These are phyloP conservation scores for Stegodyphus dumicola DNA, from an alignment of 1,140 invertebrate species.

Conservation along the genomic window DNA sequence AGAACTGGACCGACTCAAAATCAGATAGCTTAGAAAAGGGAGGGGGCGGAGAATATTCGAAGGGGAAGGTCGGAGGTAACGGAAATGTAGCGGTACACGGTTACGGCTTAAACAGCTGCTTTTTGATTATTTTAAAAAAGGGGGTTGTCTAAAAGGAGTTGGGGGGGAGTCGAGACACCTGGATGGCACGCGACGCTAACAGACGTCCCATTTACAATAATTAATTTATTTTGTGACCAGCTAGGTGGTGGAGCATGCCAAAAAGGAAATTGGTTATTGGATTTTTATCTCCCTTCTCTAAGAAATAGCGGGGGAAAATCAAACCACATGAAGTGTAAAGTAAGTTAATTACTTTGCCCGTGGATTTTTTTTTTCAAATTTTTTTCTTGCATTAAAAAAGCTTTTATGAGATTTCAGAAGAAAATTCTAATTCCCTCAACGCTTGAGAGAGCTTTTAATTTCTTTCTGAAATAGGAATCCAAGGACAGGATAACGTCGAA, in stretches of 20 bases:
- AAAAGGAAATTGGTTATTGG: too few species aligned
- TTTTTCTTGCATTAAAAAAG: too few species aligned
- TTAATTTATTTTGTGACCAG: background rate
- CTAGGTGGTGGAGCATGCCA: background rate
- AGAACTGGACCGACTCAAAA: conserved; percentile 31
- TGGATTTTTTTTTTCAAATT: too few species aligned
- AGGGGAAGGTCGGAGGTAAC: conserved; percentile 11
- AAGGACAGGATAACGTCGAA: too few species aligned
- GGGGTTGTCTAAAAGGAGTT: background rate
- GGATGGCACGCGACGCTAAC: conserved; percentile 39
- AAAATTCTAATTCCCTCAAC: too few species aligned
- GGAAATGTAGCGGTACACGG: conserved; percentile 56
- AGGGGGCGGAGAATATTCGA: conserved; percentile 8
- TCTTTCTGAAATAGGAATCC: too few species aligned
- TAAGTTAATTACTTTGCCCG: too few species aligned
- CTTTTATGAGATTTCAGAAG: too few species aligned
- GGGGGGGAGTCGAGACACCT: conserved; percentile 25
- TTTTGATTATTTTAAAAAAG: conserved; percentile 38
- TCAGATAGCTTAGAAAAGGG: conserved; percentile 42
- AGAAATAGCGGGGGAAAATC: too few species aligned
- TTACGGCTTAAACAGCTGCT: conserved; percentile 38
- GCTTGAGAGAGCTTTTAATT: too few species aligned
- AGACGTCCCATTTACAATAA: background rate
- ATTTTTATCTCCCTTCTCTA: too few species aligned
- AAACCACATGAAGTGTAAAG: too few species aligned